Percentiles rank a stretch among this genome's conserved stretches.
Evolutionary conservation across 2,888 invertebrate species (phyloP).

Genomic region (Troides helena): DNA sequence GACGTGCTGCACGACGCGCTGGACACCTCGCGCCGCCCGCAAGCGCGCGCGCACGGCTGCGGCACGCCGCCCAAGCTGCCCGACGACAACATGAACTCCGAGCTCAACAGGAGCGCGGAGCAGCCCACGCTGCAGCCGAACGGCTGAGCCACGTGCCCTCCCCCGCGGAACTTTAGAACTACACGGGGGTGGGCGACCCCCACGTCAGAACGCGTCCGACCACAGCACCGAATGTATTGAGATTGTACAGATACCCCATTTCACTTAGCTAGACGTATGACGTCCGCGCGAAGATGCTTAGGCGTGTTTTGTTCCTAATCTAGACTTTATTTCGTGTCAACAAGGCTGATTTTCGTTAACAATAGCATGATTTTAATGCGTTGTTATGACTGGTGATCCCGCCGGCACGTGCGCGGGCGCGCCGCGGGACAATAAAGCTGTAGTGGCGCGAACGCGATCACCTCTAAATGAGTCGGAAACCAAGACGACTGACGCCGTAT

Average conservation of each 20-base stretch:
- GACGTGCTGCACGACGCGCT: conserved; percentile 56
- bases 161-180: conserved; percentile 44
- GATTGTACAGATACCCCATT: conserved; percentile 54
- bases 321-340: conserved; percentile 70
- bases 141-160: conserved; percentile 54
- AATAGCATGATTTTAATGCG: conserved; percentile 65
- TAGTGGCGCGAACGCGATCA: not conserved
- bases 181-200: conserved; percentile 71
- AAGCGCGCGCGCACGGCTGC: not conserved
- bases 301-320: conserved; percentile 69
- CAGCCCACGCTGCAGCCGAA: conserved; percentile 71
- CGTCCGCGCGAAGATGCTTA: conserved; percentile 60
- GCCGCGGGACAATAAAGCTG: conserved; percentile 62
- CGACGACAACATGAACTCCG: conserved; percentile 75
- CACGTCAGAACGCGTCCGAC: conserved; percentile 39
- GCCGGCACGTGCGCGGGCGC: conserved; percentile 36
- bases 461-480: conserved; percentile 2
- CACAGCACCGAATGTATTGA: conserved; percentile 44
- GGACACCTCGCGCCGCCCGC: conserved; percentile 59
- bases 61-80: conserved; percentile 51
- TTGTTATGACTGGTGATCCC: conserved; percentile 49
- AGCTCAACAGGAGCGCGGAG: conserved; percentile 53
- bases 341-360: conserved; percentile 69
- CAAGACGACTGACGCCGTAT: not conserved
- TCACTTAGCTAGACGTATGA: conserved; percentile 21